Percentiles rank a stretch among this genome's conserved stretches.
phyloP scores from a whole-genome alignment of 2,888 invertebrate genomes.

The Hirtodrosophila cameraria region DNA sequence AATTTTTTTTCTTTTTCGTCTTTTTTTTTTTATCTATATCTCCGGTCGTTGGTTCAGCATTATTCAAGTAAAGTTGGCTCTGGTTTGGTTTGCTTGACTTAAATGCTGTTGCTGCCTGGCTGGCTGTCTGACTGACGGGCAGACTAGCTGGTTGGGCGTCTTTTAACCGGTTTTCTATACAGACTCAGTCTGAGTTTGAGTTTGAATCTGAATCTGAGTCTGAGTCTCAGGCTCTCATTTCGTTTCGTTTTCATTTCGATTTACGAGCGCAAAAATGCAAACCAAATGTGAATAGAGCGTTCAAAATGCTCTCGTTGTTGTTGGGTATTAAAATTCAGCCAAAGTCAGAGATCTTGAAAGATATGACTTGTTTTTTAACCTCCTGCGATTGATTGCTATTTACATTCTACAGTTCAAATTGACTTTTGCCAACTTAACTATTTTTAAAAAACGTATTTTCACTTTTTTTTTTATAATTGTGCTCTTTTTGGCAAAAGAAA shows the following conservation, averaged over 20 bases:
- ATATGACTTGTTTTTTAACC: conserved; percentile 26
- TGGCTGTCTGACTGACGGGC: conserved; percentile 18
- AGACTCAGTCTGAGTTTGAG: conserved; percentile 3
- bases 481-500: conserved; percentile 22
- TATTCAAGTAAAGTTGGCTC: conserved; percentile 53
- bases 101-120: conserved; percentile 44
- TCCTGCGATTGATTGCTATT: conserved; percentile 12
- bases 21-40: conserved; percentile 66
- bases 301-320: conserved; percentile 58
- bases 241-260: conserved; percentile 79
- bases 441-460: conserved; percentile 13
- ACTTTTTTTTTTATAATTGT: conserved; percentile 1
- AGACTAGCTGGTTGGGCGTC: conserved; percentile 47
- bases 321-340: conserved; percentile 26
- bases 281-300: conserved; percentile 65
- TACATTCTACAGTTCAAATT: not conserved
- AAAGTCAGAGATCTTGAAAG: conserved; percentile 55
- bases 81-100: conserved; percentile 39
- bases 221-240: conserved; percentile 47
- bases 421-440: not conserved
- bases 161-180: conserved; percentile 63
- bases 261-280: conserved; percentile 76
- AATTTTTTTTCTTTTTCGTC: conserved; percentile 41
- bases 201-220: too few species aligned
- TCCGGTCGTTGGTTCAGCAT: conserved; percentile 64